Evolutionary conservation across 1,140 invertebrate genomes (phyloP).

Genomic region (Aphis craccivora): DNA sequence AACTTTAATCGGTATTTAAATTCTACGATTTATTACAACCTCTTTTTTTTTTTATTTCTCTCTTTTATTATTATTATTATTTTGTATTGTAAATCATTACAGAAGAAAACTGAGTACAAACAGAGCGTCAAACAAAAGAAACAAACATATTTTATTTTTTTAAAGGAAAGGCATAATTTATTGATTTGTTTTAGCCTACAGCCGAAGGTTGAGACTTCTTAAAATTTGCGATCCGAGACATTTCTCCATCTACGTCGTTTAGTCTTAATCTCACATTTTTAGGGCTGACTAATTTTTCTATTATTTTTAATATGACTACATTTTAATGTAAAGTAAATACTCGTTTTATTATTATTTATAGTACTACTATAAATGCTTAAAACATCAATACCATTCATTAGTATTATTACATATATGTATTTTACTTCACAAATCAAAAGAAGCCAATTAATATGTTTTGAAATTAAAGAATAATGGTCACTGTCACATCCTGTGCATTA

Average conservation of each 20-base stretch:
- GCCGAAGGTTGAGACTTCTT: neutral
- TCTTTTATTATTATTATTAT: too few species aligned
- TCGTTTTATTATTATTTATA: too few species aligned
- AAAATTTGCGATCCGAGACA: neutral
- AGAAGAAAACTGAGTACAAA: neutral
- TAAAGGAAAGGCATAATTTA: neutral
- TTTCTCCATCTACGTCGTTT: neutral
- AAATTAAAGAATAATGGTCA: too few species aligned
- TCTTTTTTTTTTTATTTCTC: neutral
- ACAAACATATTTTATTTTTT: neutral
- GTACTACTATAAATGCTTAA: neutral
- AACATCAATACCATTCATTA: neutral
- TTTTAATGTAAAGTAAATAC: too few species aligned
- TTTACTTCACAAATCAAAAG: neutral
- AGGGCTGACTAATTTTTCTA: neutral
- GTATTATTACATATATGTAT: neutral
- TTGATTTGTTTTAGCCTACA: neutral
- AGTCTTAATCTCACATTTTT: neutral
- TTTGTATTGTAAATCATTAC: neutral
- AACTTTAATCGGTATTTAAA: neutral
- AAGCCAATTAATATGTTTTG: too few species aligned
- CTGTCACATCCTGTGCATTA: neutral
- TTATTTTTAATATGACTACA: too few species aligned
- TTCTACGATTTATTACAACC: neutral
- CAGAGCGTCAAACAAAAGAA: neutral